Evolutionary conservation across 2,888 invertebrate species (phyloP), one percentile per base, ranked within the genome.

Genomic region (Tenthredo scrophulariae): DNA sequence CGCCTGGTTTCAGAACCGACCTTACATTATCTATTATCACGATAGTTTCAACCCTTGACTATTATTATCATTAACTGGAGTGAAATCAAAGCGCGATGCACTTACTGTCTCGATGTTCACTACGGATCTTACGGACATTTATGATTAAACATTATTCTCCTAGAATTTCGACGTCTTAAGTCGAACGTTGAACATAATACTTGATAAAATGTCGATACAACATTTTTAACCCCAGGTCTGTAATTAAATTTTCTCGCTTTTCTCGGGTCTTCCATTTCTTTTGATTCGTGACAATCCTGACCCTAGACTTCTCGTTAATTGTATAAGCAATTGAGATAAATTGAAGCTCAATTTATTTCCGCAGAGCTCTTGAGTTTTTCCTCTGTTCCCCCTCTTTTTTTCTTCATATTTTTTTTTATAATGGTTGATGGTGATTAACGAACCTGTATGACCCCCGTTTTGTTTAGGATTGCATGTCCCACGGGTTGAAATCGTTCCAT

Each of bases 401-500:
- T 22, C 10, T 1, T 22, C 37, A 46, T 79, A 9, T 43, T 50
- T 46, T 0, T 15, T 2, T 22, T 29, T 15, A 75, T 15, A 75
- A 46, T 22, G 40, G 58, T 85, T 72, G 88, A 85, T 87, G 33
- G 18, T 67, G 18, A 67, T 33, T 84, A 87, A 90, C 90, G 90
- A 92, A 96, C 96, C 95, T 96, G 95, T 89, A 96, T 96, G 85
- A 96, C 94, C 46, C 96, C 96, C 86, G 94, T 94, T 74, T 95
- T 96, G 88, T 96, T 96, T 46, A 97, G 94, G 86, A 97, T 97
- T 70, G 96, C 95, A 82, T 97, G 96, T 1, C 97, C 97, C 86
- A 97, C 96, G 0, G 98, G 97, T 89, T 98, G 97, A 92, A 98
- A 97, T 92, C 96, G 96, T 94, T 97, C 97, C 97, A 98, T 98